Evolutionary conservation across 2,888 invertebrate species (phyloP).

Genomic region (Himalopsyche tibetana): DNA sequence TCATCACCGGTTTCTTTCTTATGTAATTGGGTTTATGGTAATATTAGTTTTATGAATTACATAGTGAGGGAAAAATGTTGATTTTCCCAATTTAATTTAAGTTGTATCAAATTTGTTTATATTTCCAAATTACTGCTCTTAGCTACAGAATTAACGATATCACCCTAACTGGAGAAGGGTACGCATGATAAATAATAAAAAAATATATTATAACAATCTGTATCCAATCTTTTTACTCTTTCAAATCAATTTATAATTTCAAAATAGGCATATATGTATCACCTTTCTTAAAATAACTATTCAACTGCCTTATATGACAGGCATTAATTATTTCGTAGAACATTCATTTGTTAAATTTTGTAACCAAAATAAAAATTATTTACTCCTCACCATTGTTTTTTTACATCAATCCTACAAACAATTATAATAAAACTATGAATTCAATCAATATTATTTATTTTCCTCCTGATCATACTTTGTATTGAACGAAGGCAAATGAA

Average conservation of each 20-base stretch:
- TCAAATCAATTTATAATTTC: conserved; percentile 2
- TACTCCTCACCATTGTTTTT: conserved; percentile 2
- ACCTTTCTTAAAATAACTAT: background rate
- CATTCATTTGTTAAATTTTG: conserved; percentile 16
- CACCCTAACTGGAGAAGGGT: background rate
- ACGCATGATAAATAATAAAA: conserved; percentile 1
- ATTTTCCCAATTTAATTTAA: background rate
- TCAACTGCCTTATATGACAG: background rate
- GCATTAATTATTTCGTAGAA: conserved; percentile 23
- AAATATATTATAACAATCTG: background rate
- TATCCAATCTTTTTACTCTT: conserved; percentile 10
- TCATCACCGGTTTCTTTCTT: background rate
- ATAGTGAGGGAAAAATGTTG: too few species aligned
- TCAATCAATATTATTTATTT: too few species aligned
- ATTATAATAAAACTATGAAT: too few species aligned
- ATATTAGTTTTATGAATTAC: background rate
- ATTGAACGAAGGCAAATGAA: too few species aligned
- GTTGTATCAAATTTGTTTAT: background rate
- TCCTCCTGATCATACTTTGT: too few species aligned
- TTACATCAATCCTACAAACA: too few species aligned
- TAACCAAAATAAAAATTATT: conserved; percentile 31
- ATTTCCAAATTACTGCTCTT: background rate
- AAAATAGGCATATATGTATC: background rate
- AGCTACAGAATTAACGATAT: background rate
- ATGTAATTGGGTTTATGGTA: background rate